Evolutionary conservation across 2,113 vertebrate species (phyloP), one percentile per base, ranked within the genome.

Genomic region (Psophia crepitans): DNA sequence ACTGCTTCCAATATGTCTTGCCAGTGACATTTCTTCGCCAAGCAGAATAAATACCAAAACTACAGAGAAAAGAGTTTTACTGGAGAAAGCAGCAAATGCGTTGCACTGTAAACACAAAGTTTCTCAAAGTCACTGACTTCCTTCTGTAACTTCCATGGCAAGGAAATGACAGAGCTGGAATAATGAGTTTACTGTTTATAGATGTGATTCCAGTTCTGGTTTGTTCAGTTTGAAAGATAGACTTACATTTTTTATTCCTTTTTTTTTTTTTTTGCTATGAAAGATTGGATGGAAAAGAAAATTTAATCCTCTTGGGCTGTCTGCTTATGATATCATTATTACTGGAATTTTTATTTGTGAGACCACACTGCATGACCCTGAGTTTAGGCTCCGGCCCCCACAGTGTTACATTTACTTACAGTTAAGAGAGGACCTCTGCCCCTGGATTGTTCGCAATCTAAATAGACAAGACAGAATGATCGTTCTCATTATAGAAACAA

Each of bases 21-120:
- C 93, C 91, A 86, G 64, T 95, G 92, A 92, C 90, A 96, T 96
- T 97, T 97, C 90, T 91, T 82, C 83, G 87, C 24, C 24, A 84
- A 56, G 65, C 48, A 95, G 86, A 94, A 89, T 87, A 96, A 97
- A 97, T 92, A 93, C 35, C 85, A 71, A 68, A 92, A 84, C 68
- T 71, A 48, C 6, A 84, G 92, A 86, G 64, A 70, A 92, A 85
- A 86, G 63, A 68, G 30, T 78, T 95, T 84, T 63, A 60, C 64
- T 75, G 88, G 79, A 86, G 88, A 80, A 80, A 77, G 60, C 48
- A 86, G 71, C 5, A 63, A 94, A 90, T 81, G 35, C 44, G 26
- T 71, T 94, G 37, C 56, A 63, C 32, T 89, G 43, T 84, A 92
- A 94, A 84, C 48, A 74, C 14, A 37, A 90, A 79, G 63, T 94